Base-by-base conservation (phyloP, 2,888 invertebrate genomes). In the Synanthedon myopaeformis region DNA sequence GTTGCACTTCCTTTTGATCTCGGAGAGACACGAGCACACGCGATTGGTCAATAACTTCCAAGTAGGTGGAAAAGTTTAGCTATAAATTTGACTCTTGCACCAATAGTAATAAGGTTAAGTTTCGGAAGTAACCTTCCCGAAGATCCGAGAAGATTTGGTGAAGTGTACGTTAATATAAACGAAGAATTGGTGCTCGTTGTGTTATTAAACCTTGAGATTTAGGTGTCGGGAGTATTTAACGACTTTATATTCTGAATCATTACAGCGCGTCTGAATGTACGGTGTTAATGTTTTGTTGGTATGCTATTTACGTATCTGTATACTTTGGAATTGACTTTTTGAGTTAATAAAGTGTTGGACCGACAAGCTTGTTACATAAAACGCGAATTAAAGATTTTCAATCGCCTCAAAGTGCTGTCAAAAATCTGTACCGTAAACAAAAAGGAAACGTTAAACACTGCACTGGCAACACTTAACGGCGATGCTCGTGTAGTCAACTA, bases 1-100 rank as follows among this genome's bases (percentile, higher is more conserved):
- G 56, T 50, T 67, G 66, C 70, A 71, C 66, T 72, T 70, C 68
- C 69, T 69, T 70, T 68, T 67, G 69, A 69, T 72, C 66, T 72
- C 60, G 41, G 52, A 54, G 55, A 58, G 61, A 61, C 64, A 58
- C 57, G 65, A 58, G 62, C 59, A 52, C 59, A 59, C 56, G 59
- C 57, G 55, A 54, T 45, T 45, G 45, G 45, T 45, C n/a, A 45
- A 45, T 45, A n/a, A 45, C 45, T 14, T 45, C 14, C 14, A 45
- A 45, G 45, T 14, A 13, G 2, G 6, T 35, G 14, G 13, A 13
- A 12, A 42, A 11, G 11, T 42, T 42, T 13, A 42, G 12, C 42
- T 42, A 12, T 13, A 42, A 42, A 42, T 42, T 42, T 42, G 5
- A 5, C n/a, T 14, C 14, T 45, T 45, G 13, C n/a, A 6, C 2